Conservation (phyloP, 2,113 vertebrate genomes). For the Sinocyclocheilus maitianheensis region DNA sequence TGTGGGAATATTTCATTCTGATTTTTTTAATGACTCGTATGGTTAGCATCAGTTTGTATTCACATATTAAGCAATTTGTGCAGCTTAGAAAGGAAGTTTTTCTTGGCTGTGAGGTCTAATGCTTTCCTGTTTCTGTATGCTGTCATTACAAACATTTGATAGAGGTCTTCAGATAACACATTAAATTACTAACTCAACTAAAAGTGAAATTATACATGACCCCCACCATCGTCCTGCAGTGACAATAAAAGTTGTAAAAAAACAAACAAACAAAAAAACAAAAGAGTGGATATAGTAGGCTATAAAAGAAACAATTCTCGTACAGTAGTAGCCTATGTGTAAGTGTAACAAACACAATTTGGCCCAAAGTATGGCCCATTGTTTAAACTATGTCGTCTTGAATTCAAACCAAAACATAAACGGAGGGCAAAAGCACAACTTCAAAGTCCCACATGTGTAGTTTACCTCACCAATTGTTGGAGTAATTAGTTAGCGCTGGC, state of each 20-base stretch:
- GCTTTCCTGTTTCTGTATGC: conserved; percentile 47
- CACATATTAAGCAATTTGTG: neutral
- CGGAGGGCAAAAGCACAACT: neutral
- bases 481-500: neutral
- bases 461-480: neutral
- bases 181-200: neutral
- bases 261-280: too few relatives aligned
- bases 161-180: neutral
- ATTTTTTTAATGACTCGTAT: conserved; percentile 1
- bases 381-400: neutral
- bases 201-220: neutral
- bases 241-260: neutral
- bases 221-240: neutral
- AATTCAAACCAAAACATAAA: neutral
- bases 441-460: neutral
- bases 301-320: neutral
- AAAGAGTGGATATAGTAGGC: neutral
- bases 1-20: neutral
- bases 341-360: neutral
- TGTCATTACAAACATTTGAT: conserved; percentile 2
- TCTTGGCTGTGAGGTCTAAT: conserved; percentile 58
- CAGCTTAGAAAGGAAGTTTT: conserved; percentile 57
- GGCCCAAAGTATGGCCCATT: neutral
- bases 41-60: neutral
- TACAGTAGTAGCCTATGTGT: neutral